Conservation (phyloP, 2,113 vertebrate species). For the Ceyx margarethae region DNA sequence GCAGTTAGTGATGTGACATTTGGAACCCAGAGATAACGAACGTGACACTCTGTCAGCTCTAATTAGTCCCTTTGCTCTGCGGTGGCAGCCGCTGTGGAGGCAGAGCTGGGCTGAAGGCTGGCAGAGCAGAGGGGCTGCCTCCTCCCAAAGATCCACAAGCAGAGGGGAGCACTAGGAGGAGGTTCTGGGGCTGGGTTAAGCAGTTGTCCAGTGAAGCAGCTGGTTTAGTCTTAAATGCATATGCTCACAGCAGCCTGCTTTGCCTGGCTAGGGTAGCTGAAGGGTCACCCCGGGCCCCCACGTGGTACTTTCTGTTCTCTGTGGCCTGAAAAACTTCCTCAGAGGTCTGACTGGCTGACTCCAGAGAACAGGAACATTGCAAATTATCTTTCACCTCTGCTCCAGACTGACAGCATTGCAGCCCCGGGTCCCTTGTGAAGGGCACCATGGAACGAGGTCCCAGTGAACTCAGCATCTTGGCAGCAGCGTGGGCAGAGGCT, state of each 20-base stretch:
- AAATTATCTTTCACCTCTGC: background rate
- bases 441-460: background rate
- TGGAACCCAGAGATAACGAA: background rate
- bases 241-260: background rate
- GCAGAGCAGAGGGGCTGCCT: background rate
- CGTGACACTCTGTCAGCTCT: background rate
- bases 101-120: background rate
- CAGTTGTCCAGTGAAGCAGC: rapidly evolving
- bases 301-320: background rate
- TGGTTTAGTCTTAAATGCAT: background rate
- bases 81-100: background rate
- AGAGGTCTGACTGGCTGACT: background rate
- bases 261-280: rapidly evolving
- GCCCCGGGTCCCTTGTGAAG: background rate
- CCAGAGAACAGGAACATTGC: background rate
- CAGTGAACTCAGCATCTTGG: rapidly evolving
- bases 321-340: background rate
- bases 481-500: background rate
- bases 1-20: background rate
- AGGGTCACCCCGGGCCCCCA: background rate
- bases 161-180: background rate
- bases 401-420: background rate
- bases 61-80: slow-evolving; percentile 4
- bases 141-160: background rate
- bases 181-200: background rate